Percentiles rank a stretch among this genome's conserved stretches.
These are phyloP conservation scores for Pseudopleuronectes americanus DNA, from an alignment of 2,797 vertebrate species.

Conservation along the genomic window DNA sequence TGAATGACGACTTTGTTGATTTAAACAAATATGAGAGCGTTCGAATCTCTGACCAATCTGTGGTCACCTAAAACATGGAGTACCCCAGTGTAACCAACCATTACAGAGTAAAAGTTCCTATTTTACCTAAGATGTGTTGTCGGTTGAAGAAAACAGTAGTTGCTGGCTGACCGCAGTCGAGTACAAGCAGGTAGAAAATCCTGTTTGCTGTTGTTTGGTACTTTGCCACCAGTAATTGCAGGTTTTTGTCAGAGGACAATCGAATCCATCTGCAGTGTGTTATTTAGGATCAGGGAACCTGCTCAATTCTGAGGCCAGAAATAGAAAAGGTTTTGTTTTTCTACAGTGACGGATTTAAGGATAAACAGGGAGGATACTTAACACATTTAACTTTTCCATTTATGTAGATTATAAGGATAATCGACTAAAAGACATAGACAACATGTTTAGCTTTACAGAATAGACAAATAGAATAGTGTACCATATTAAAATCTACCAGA, in stretches of 20 bases:
- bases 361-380: constrained; percentile 6
- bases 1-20: constrained; percentile 14
- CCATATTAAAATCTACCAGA: too few species aligned
- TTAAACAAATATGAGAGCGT: constrained; percentile 22
- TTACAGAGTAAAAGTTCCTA: constrained; percentile 19
- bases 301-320: constrained; percentile 15
- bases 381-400: too few species aligned
- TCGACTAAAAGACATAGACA: too few species aligned
- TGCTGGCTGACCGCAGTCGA: constrained; percentile 44
- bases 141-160: constrained; percentile 51
- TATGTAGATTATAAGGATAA: too few species aligned
- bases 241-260: constrained; percentile 48
- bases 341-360: not conserved
- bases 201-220: constrained; percentile 37
- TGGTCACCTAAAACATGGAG: constrained; percentile 36
- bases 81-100: constrained; percentile 10
- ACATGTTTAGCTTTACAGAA: too few species aligned
- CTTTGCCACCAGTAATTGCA: constrained; percentile 55
- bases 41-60: constrained; percentile 31
- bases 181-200: constrained; percentile 35
- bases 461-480: too few species aligned
- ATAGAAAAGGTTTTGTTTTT: constrained; percentile 41
- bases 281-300: constrained; percentile 47
- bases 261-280: constrained; percentile 33
- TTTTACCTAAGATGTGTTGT: constrained; percentile 32